These are phyloP conservation scores for Anabacerthia variegaticeps DNA, from an alignment of 2,797 vertebrate species.

Conservation along the genomic window DNA sequence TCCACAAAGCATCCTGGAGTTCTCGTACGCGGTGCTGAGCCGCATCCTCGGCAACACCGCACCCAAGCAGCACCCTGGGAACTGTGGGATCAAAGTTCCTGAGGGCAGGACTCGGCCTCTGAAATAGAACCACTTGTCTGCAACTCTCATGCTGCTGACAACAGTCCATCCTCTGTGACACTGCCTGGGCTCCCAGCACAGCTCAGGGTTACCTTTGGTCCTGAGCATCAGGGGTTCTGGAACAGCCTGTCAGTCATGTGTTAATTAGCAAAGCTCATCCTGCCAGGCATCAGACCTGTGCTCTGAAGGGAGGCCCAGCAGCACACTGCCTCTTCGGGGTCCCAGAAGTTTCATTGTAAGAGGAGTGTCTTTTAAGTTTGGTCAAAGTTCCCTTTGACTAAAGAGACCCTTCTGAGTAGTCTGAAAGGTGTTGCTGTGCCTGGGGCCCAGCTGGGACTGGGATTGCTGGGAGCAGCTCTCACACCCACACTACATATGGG, in stretches of 20 bases:
- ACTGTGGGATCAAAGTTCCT: too few relatives aligned
- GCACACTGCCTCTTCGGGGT: neutral
- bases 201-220: neutral
- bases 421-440: neutral
- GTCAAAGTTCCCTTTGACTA: neutral
- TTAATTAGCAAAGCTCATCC: neutral
- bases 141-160: rapidly evolving
- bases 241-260: rapidly evolving
- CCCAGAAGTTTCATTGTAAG: neutral
- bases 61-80: neutral
- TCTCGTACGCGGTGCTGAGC: conserved; percentile 80
- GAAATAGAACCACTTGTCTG: neutral
- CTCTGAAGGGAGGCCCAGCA: neutral
- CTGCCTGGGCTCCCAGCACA: neutral
- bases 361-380: neutral
- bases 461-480: neutral
- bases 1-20: conserved; percentile 82
- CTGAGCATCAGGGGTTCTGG: neutral
- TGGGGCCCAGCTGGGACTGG: neutral
- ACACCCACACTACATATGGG: rapidly evolving
- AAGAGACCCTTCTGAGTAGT: neutral
- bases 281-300: rapidly evolving
- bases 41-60: conserved; percentile 69
- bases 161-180: neutral
- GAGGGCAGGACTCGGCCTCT: neutral